Evolutionary conservation across 2,888 invertebrate genomes (phyloP), one percentile per base, ranked within the genome.

Genomic region (Orchesellides sinensis): DNA sequence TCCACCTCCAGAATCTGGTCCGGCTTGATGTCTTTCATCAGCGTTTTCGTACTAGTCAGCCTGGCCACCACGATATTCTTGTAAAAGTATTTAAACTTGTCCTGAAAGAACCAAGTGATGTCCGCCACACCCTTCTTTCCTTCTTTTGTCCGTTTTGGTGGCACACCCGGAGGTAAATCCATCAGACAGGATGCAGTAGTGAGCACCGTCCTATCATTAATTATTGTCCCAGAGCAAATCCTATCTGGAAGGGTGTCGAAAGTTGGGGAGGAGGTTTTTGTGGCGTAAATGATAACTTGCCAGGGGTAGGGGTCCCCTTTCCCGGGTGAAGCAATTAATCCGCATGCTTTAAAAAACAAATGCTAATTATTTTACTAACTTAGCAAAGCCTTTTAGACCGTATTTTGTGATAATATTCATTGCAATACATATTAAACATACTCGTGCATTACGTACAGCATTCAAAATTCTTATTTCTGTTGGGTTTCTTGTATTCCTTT

Each of bases 191-290:
- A 47, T 0, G 54, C 23, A 19, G 35, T 70, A 21, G 78, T 70
- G 1, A 79, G 12, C 23, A 79, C 49, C 1, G 70, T 23, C n/a
- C 29, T 17, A 32, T 69, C 69, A 21, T 79, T 79, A 19, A 70
- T 70, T 17, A 79, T 35, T 0, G 70, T 52, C 10, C 78, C 78
- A 8, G 14, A 14, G 10, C 40, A 40, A 5, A 40, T 40, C n/a
- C n/a, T 54, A 25, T 25, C 21, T 1, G 54, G 54, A 25, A 14
- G 21, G 1, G 59, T 25, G 1, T 14, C 14, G 25, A n/a, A 8
- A 40, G 10, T 40, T 10, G 2, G 10, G 10, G 32, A 32, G 10
- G 32, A 2, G 2, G 40, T 5, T n/a, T 40, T 40, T 40, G 40
- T 8, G 1, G 40, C 10, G 10, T 40, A 40, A 5, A 40, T 40